Base-by-base conservation (phyloP, 2,888 invertebrate species). In the Mesorhabditis spiculigera region DNA sequence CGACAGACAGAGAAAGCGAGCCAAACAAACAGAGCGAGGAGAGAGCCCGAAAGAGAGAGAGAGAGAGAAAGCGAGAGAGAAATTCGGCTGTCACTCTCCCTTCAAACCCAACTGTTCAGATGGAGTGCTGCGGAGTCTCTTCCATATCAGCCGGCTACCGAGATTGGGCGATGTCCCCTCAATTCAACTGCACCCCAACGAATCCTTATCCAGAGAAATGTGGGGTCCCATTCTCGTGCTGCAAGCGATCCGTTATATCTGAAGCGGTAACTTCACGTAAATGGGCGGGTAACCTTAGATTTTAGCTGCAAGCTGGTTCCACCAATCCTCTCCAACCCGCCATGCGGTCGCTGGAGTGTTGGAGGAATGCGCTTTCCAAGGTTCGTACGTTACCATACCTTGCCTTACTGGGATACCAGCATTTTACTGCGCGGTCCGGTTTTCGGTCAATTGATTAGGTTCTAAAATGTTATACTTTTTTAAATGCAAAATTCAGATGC, bases 81-180 rank as follows among this genome's bases (percentile, higher is more conserved):
- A 65, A 41, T 65, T 65, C 41, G n/a, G 43, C 42, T 65, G 28
- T 16, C 43, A 41, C 43, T 1, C n/a, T 50, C 5, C 10, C 63
- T 42, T 28, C 28, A 28, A 28, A 50, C n/a, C n/a, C 58, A 50
- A 13, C 13, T 61, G 75, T 83, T 66, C 81, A 88, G 88, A 75
- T 88, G 62, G 80, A 85, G 67, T 88, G 88, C 71, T 88, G 88
- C 73, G 88, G 88, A 10, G 85, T 86, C 4, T 81, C 82, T 0
- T 85, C 85, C 0, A 72, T 78, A 58, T 74, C 82, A 6, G 82
- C 81, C 69, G 88, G 88, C 0, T 88, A 85, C 76, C 77, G 86
- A 41, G 88, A 88, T n/a, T n/a, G 73, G 28, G 87, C 87, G n/a
- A n/a, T n/a, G n/a, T n/a, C n/a, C 74, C 79, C 85, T 45, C 87